Conservation (phyloP, 2,888 invertebrate species). For the Willowsia nigromaculata region DNA sequence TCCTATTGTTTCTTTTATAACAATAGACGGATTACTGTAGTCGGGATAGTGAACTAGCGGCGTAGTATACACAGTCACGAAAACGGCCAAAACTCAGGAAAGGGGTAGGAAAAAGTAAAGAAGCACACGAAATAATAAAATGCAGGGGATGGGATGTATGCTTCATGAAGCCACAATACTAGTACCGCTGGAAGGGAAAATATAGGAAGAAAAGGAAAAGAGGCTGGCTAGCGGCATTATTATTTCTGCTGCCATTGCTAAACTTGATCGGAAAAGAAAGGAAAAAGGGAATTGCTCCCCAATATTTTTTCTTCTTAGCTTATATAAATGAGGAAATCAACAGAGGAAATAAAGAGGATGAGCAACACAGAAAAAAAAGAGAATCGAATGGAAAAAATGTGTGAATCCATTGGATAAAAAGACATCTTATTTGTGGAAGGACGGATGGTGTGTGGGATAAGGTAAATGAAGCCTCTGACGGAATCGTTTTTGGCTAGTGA, state of each 20-base stretch:
- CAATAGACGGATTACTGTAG: too few relatives aligned
- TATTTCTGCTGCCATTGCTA: constrained; percentile 5
- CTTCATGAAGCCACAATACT: constrained; percentile 39
- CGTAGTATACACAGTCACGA: too few relatives aligned
- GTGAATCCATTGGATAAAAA: constrained; percentile 46
- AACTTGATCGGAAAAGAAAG: constrained; percentile 37
- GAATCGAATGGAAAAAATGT: constrained; percentile 25
- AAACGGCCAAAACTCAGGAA: constrained; percentile 45
- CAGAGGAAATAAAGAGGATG: constrained; percentile 57
- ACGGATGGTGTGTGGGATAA: constrained; percentile 21
- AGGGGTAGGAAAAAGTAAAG: constrained; percentile 40
- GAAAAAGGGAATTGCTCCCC: constrained; percentile 32
- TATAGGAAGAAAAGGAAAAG: background rate
- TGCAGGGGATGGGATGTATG: constrained; percentile 41
- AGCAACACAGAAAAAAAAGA: background rate
- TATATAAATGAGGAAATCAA: constrained; percentile 65
- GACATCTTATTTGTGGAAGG: constrained; percentile 42
- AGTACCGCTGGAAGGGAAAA: constrained; percentile 21
- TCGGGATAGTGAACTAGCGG: too few relatives aligned
- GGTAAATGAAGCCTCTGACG: constrained; percentile 34
- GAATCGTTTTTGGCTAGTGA: constrained; percentile 37
- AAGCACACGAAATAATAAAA: constrained; percentile 1
- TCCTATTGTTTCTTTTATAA: too few relatives aligned
- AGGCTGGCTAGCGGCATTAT: constrained; percentile 38
- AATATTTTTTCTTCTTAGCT: constrained; percentile 60